These are phyloP conservation scores for Drosophila pegasa DNA, from an alignment of 2,888 invertebrate genomes.

Conservation along the genomic window DNA sequence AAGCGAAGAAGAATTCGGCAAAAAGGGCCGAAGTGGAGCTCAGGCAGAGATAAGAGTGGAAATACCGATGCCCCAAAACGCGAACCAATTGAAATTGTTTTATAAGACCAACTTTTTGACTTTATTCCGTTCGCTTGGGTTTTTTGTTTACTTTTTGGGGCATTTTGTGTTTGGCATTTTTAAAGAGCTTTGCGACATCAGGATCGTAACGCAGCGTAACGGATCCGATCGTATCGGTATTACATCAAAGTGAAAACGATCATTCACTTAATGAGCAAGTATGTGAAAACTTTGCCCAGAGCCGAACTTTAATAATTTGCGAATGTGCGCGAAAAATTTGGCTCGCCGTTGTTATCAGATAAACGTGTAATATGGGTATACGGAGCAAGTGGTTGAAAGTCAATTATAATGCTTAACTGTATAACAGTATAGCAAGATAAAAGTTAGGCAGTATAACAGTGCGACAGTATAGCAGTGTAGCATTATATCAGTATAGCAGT, in stretches of 20 bases:
- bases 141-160: constrained; percentile 36
- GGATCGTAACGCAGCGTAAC: constrained; percentile 35
- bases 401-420: neutral
- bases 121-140: constrained; percentile 18
- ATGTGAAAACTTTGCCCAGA: constrained; percentile 34
- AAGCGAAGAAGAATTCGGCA: constrained; percentile 60
- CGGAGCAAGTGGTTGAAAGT: neutral
- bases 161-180: constrained; percentile 73
- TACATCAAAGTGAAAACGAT: constrained; percentile 62
- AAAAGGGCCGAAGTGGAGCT: constrained; percentile 50
- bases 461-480: neutral
- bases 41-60: constrained; percentile 28
- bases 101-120: constrained; percentile 35
- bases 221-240: constrained; percentile 39
- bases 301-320: constrained; percentile 17
- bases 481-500: neutral
- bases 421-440: neutral
- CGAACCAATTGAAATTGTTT: constrained; percentile 74
- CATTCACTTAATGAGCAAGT: constrained; percentile 50
- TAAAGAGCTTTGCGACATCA: constrained; percentile 36
- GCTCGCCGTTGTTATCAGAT: neutral
- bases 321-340: constrained; percentile 4
- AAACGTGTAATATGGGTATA: neutral
- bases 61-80: constrained; percentile 59
- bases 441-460: neutral